phyloP scores from a whole-genome alignment of 2,888 invertebrate species.

The Campaea margaritaria region DNA sequence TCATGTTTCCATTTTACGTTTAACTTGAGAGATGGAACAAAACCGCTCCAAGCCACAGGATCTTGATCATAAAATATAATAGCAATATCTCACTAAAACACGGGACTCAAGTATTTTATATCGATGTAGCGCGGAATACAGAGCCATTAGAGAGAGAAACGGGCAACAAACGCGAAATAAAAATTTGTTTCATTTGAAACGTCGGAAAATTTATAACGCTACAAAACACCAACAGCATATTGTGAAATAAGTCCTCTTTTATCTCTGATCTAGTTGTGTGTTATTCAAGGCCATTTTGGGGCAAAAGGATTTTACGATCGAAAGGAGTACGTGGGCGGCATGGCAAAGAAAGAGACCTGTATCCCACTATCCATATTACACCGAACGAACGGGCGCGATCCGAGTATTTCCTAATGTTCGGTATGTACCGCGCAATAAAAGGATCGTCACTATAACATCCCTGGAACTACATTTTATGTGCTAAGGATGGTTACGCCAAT shows the following conservation, averaged over 20 bases:
- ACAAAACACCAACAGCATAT: conserved; percentile 54
- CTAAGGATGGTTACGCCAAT: conserved; percentile 19
- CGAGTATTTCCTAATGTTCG: conserved; percentile 50
- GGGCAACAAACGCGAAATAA: conserved; percentile 43
- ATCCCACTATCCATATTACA: conserved; percentile 56
- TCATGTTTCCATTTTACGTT: conserved; percentile 33
- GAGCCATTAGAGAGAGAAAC: conserved; percentile 47
- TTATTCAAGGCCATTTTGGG: conserved; percentile 59
- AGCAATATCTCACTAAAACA: conserved; percentile 46
- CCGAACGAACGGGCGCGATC: conserved; percentile 54
- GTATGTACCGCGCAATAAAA: conserved; percentile 37
- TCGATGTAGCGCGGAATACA: conserved; percentile 43
- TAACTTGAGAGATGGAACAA: conserved; percentile 32
- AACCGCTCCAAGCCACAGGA: conserved; percentile 27
- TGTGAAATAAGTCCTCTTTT: conserved; percentile 55
- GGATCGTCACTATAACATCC: conserved; percentile 35
- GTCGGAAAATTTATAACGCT: conserved; percentile 40
- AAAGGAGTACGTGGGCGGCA: conserved; percentile 56
- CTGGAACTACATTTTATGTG: conserved; percentile 23
- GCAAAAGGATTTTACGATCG: conserved; percentile 63
- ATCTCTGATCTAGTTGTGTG: conserved; percentile 61
- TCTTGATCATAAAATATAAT: conserved; percentile 44
- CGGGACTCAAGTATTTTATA: conserved; percentile 46
- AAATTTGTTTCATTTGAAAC: conserved; percentile 44
- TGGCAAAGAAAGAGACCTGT: conserved; percentile 54